Percentiles rank a stretch among this genome's conserved stretches.
These are phyloP conservation scores for Acanthurus tractus DNA, from an alignment of 2,797 vertebrate genomes.

Conservation along the genomic window DNA sequence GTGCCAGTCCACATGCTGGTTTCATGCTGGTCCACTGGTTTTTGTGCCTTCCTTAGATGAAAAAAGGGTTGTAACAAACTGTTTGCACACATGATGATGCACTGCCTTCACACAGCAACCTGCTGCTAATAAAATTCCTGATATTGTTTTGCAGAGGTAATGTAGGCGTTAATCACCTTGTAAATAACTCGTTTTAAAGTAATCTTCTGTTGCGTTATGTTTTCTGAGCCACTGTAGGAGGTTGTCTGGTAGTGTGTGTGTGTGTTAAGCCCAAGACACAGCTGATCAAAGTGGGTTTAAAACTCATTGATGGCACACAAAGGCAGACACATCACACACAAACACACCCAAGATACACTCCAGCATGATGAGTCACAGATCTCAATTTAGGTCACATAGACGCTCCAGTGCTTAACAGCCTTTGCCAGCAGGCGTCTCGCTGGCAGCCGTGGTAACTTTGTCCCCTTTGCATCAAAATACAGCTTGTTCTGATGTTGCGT, in stretches of 20 bases:
- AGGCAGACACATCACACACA: constrained; percentile 27
- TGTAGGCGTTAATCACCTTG: not conserved
- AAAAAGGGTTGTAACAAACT: not conserved
- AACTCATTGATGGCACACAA: constrained; percentile 20
- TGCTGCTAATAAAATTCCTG: not conserved
- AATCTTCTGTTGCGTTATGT: not conserved
- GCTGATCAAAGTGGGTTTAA: constrained; percentile 58
- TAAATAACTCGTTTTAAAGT: not conserved
- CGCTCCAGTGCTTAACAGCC: not conserved
- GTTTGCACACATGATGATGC: not conserved
- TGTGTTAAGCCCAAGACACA: constrained; percentile 23
- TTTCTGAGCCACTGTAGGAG: constrained; percentile 4
- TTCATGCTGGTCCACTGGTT: not conserved
- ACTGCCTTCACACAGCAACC: not conserved
- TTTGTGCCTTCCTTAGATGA: not conserved
- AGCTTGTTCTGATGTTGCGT: constrained; percentile 1
- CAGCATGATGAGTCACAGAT: constrained; percentile 68
- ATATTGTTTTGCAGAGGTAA: not conserved
- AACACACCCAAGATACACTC: constrained; percentile 10
- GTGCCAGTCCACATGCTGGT: not conserved
- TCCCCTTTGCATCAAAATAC: not conserved
- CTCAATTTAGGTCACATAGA: constrained; percentile 55
- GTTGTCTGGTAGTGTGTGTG: not conserved
- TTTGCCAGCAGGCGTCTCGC: not conserved
- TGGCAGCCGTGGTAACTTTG: not conserved